Base-by-base conservation (phyloP, 2,797 vertebrate species). In the Oreortyx pictus region DNA sequence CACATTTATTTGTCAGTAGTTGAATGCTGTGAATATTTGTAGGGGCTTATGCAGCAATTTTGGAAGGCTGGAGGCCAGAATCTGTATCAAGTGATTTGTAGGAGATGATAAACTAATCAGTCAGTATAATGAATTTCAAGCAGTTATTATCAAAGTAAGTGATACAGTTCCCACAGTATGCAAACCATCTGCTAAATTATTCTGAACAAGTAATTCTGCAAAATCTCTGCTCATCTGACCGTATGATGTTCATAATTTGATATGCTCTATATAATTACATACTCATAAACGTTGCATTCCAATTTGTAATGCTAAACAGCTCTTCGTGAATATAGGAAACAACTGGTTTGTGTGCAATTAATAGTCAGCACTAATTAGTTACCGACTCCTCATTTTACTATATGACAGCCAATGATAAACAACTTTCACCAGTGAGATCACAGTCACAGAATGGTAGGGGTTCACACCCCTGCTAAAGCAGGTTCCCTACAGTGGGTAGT, bases 261-360 rank as follows among this genome's bases (percentile, higher is more conserved):
- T 84, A 92, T 61, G 91, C 33, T 71, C 37, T 76, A 44, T 86
- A 86, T 82, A 94, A 77, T 57, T 74, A 74, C 16, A 6, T 31
- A 64, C 29, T 77, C 33, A 56, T 67, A 89, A 88, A 77, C 29
- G 23, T 43, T 46, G 14, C 44, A 35, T 62, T 75, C 43, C 62
- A 2, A 18, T 54, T 89, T 89, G 68, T 68, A 76, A 84, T 76
- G 71, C 59, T 88, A n/a, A 85, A 89, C 49, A 84, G 43, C 25
- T 90, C 90, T 88, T 77, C 78, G 70, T 11, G 50, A 61, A 82
- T 88, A 46, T 25, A 75, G 39, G 19, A 89, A 88, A 37, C 46
- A 56, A 60, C 22, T 60, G 8, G 27, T 77, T 88, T 75, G 14
- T 43, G 74, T 56, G 47, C 20, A 82, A 25, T 80, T 84, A 91